phyloP scores from a whole-genome alignment of 2,113 vertebrate genomes.

The Phoenicopterus ruber region DNA sequence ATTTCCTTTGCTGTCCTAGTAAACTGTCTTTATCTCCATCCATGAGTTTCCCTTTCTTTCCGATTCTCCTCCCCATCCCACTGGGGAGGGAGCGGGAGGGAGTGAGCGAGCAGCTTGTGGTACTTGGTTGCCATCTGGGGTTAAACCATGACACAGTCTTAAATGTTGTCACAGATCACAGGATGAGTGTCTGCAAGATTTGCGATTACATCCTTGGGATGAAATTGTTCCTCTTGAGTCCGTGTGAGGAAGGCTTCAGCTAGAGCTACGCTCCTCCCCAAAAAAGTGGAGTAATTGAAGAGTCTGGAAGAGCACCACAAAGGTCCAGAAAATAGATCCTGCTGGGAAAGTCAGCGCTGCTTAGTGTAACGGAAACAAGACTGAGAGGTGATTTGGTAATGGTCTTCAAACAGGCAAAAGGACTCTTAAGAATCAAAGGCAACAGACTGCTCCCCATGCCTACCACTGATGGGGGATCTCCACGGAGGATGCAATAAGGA shows the following conservation, averaged over 20 bases:
- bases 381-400: not conserved
- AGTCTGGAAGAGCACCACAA: not conserved
- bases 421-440: not conserved
- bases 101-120: no score
- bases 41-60: no score
- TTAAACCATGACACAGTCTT: no score
- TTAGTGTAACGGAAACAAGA: not conserved
- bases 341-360: not conserved
- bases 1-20: no score
- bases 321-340: not conserved
- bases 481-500: not conserved
- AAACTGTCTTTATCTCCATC: no score
- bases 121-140: no score
- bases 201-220: not conserved
- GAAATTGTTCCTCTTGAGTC: not conserved
- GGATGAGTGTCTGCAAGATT: not conserved
- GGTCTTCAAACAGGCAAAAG: not conserved
- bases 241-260: not conserved
- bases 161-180: not conserved
- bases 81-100: no score
- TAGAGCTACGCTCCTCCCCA: not conserved
- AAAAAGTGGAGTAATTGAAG: fast-evolving
- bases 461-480: not conserved
- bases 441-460: not conserved
- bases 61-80: no score